Evolutionary conservation across 2,888 invertebrate species (phyloP), one percentile per base, ranked within the genome.

Genomic region (Alloscopus bannaensis): DNA sequence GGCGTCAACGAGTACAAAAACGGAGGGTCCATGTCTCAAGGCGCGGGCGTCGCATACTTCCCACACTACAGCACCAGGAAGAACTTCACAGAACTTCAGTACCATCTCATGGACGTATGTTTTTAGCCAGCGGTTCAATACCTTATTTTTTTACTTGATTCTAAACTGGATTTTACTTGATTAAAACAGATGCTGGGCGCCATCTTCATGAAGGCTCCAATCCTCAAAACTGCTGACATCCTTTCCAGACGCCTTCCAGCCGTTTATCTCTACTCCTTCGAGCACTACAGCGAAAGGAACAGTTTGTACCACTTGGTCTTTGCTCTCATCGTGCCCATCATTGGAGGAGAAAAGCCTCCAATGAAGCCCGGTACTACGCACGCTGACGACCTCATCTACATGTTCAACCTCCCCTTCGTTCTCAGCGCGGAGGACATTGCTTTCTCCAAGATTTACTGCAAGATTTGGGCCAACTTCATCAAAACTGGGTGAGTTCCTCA

Each of bases 231-330:
- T 20, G 82, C 82, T 0, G 82, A 84, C 26, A 83, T 84, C 36
- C 24, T 85, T 8, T 80, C 80, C 47, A 42, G 73, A 45, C 18
- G 81, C 22, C 22, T 72, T 20, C 59, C 69, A 6, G 47, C 72
- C 29, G 83, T 85, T 0, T 85, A 81, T 28, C 71, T 85, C 2
- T 85, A 85, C 73, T 80, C 79, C 3, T 83, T 84, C 26, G 85
- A 85, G 50, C 64, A 83, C 36, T 69, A 83, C 64, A 65, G 68
- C 8, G 18, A 26, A 13, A 65, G 36, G 4, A 71, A 36, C 36
- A 83, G 83, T 20, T 70, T 81, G 64, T 80, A 75, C 22, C 69
- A 79, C n/a, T 45, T 81, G 26, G 73, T 42, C 2, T 78, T 73
- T 52, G 28, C n/a, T n/a, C 1, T 81, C 13, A 26, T 81, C 6